Evolutionary conservation across 2,797 vertebrate species (phyloP), one percentile per base, ranked within the genome.

Genomic region (Propithecus perrieri): DNA sequence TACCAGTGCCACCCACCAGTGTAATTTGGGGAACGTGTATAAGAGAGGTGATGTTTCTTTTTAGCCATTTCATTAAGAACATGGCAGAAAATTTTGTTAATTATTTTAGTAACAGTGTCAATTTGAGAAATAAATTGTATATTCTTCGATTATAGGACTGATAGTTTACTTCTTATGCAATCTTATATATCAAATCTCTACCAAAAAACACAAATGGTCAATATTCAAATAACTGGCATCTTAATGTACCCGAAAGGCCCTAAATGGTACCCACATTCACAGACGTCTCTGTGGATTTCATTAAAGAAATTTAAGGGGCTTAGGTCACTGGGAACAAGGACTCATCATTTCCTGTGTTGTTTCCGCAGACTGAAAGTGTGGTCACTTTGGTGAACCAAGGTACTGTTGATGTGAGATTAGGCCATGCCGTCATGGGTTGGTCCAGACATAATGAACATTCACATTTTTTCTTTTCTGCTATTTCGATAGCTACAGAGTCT

Each of bases 141-240:
- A 72, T 86, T 96, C 41, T 93, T 89, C 79, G 20, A 65, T 83
- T 91, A 15, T 78, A 90, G 43, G 57, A 65, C 41, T 88, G 41
- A 87, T 53, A 85, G 46, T 72, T 94, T 95, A 69, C 72, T 95
- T 93, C 78, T 95, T 76, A 69, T 75, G 11, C 86, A 46, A 86
- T 96, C 38, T 88, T 74, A 48, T 22, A 57, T 76, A 93, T 92
- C 48, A 93, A 10, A 79, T 79, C 35, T 96, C 76, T 93, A 80
- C 67, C 43, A 67, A 38, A 91, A 85, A 89, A 26, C 5, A 81
- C 48, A 83, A 96, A 63, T 59, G 30, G 33, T 17, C 79, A 79
- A 83, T 84, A 89, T 76, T 93, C 79, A 96, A 69, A 84, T 93
- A 26, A 87, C 53, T 94, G 86, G 38, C 59, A 83, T 93, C 43